Evolutionary conservation across 2,888 invertebrate species (phyloP).

Genomic region (Machimus atricapillus): DNA sequence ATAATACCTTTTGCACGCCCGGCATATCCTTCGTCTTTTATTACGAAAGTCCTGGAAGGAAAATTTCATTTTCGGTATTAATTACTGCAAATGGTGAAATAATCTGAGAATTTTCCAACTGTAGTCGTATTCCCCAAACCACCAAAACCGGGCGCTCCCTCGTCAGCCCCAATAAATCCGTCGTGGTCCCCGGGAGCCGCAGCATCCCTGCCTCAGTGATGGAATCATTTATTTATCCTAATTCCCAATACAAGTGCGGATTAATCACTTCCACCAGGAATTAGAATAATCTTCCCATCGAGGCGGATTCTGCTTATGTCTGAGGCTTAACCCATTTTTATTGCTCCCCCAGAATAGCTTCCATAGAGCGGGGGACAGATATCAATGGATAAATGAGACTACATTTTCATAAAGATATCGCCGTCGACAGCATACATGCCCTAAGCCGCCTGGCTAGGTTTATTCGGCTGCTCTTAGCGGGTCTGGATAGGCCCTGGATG

Average conservation of each 20-base stretch:
- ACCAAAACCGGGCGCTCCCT: neutral
- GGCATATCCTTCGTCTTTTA: neutral
- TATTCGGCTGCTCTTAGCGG: neutral
- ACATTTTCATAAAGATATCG: conserved; percentile 40
- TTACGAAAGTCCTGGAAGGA: neutral
- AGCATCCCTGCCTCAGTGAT: neutral
- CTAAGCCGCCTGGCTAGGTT: neutral
- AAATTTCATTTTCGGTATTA: conserved; percentile 23
- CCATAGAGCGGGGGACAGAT: neutral
- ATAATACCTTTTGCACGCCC: neutral
- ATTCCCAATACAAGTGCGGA: conserved; percentile 40
- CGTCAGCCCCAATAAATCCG: conserved; percentile 1
- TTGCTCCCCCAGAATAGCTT: conserved; percentile 16
- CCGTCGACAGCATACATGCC: neutral
- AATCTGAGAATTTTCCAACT: conserved; percentile 11
- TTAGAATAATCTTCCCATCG: conserved; percentile 37
- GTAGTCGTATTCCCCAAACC: neutral
- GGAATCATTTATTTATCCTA: conserved; percentile 41
- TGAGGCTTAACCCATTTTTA: conserved; percentile 30
- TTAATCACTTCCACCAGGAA: conserved; percentile 40
- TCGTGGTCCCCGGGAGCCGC: neutral
- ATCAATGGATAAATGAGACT: conserved; percentile 35
- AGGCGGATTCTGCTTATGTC: neutral
- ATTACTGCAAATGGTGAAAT: conserved; percentile 33
- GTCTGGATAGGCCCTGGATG: neutral